Percentiles rank a stretch among this genome's conserved stretches.
phyloP scores from a whole-genome alignment of 2,113 vertebrate genomes.

The Arenaria interpres region DNA sequence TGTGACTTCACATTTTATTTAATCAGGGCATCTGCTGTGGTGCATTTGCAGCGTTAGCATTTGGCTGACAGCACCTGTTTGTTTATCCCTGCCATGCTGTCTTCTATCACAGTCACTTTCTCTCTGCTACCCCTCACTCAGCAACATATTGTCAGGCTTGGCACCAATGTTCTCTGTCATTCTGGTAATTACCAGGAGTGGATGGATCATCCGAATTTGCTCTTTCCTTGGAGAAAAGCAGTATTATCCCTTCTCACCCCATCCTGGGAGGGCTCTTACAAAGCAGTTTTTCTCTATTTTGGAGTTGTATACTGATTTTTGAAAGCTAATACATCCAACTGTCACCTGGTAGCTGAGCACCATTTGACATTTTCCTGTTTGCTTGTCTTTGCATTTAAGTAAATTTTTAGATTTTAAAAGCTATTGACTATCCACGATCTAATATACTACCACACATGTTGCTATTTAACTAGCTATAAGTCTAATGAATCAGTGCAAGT shows the following conservation, averaged over 20 bases:
- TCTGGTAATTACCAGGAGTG: not conserved
- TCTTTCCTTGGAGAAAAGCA: not conserved
- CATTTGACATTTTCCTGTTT: not conserved
- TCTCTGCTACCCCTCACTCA: constrained; percentile 20
- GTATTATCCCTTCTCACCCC: not conserved
- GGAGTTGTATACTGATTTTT: not conserved
- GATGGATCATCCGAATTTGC: not conserved
- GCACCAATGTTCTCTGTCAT: not conserved
- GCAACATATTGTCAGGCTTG: constrained; percentile 53
- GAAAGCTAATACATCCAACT: not conserved
- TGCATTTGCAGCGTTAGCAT: not conserved
- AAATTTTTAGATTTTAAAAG: not conserved
- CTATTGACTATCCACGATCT: not conserved
- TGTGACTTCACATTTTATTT: constrained; percentile 56
- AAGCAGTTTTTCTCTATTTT: not conserved
- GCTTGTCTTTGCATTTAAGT: not conserved
- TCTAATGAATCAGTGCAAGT: not conserved
- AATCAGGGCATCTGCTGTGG: constrained; percentile 43
- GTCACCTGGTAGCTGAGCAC: not conserved
- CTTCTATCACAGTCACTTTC: constrained; percentile 46
- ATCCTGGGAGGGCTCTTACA: not conserved
- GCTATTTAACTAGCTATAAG: not conserved
- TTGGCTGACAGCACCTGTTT: constrained; percentile 57
- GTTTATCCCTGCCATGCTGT: constrained; percentile 38
- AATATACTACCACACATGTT: not conserved